Evolutionary conservation across 2,113 vertebrate genomes (phyloP), one percentile per base, ranked within the genome.

Genomic region (Pseudopodoces humilis): DNA sequence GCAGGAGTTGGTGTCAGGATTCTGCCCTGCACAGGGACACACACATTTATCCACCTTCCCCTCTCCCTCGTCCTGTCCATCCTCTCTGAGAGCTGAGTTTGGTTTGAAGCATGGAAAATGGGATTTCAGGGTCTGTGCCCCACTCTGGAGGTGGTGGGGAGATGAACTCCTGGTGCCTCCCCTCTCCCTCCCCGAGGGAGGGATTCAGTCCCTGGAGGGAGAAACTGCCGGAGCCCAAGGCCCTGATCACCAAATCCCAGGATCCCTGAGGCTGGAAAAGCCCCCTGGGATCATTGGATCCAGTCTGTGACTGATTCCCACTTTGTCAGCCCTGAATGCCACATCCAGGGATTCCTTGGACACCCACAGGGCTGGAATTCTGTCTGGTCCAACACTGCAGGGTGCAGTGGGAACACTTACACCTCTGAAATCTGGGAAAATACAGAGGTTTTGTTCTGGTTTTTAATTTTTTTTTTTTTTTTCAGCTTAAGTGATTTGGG

Each of bases 61-160:
- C 31, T 43, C 43, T 9, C 64, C 64, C 33, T 33, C 6, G 33
- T 13, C 10, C 1, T 1, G 0, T 8, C 37, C 33, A 5, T 19
- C 31, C 44, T 21, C 41, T 6, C 37, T 1, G 50, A 22, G 39
- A 25, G n/a, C 0, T 14, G 15, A 16, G 33, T 8, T 41, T 0
- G 9, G 1, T 47, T 35, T 46, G 1, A 11, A 15, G 44, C 15
- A 0, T 0, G 19, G n/a, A 14, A 30, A 69, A 6, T 0, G 2
- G 44, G 17, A 44, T 63, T 76, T 10, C 16, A 6, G 37, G 6
- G 37, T 22, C 43, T 43, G 20, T 1, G 2, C 19, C 25, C 47
- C 30, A 0, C 12, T 30, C 6, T 18, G 46, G 50, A 3, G 16
- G 7, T 2, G 13, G 9, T 0, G 1, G 35, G 59, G 27, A 39